Base-by-base conservation (phyloP, 2,888 invertebrate genomes). In the Diadegma fenestrale region DNA sequence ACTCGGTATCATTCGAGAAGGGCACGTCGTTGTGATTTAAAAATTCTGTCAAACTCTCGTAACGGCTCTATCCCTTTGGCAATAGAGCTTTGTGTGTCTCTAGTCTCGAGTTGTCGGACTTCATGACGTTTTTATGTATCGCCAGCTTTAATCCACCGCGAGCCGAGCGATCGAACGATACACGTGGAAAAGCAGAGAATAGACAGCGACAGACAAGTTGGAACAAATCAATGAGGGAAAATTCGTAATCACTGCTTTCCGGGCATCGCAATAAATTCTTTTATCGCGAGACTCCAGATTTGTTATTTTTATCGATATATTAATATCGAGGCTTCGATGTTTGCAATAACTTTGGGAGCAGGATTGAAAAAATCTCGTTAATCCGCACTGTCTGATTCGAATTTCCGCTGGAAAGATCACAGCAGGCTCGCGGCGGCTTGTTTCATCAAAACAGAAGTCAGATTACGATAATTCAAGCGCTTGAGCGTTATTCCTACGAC, bases 131-230 rank as follows among this genome's bases (percentile, higher is more conserved):
- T 51, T 30, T 71, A 71, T 43, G 45, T 45, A 14, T n/a, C 69
- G 37, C 69, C 45, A 45, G 58, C 68, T 71, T 48, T 58, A 71
- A 61, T 58, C 48, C 54, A 75, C 19, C 61, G 45, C 37, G 71
- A 76, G 8, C 76, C 43, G 30, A 79, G 68, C 77, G 80, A 83
- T 83, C 80, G 68, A 80, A 83, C 83, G 66, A 83, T 75, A 81
- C 76, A 87, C 87, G 81, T 80, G 86, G 81, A 77, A 82, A 19
- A 26, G 45, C 14, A 14, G 14, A 14, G 45, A n/a, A 26, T 37
- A 51, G 22, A 63, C 19, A 37, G 51, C 22, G 51, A 19, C 26
- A 63, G 48, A 48, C 22, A 48, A 63, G 8, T 2, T 30, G 30
- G 41, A 80, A 12, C 37, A 41, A 72, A 80, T 73, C 80, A 58